Percentiles rank a stretch among this genome's conserved stretches.
Evolutionary conservation across 1,140 invertebrate genomes (phyloP).

Genomic region (Drosophila santomea): DNA sequence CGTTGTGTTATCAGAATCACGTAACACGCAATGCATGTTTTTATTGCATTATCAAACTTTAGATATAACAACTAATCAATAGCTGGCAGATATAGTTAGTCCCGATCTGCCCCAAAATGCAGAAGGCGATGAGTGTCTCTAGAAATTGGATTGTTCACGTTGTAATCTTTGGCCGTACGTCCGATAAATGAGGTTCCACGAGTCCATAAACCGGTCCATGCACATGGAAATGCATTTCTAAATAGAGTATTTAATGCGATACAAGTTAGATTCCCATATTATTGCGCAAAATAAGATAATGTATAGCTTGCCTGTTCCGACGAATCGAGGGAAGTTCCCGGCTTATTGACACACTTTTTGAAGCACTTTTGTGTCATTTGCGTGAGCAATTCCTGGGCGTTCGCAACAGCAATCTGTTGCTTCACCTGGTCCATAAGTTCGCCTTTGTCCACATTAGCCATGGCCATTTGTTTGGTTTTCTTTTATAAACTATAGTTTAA

Average conservation of each 20-base stretch:
- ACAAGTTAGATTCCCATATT: neutral
- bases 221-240: conserved; percentile 99
- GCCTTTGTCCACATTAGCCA: conserved; percentile 88
- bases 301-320: conserved; percentile 91
- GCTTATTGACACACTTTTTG: conserved; percentile 96
- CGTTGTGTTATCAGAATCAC: conserved; percentile 48
- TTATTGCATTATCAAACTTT: conserved; percentile 45
- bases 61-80: conserved; percentile 52
- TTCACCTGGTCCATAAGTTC: conserved; percentile 98
- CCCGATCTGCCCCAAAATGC: conserved; percentile 29
- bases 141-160: conserved; percentile 86
- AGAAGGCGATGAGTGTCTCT: conserved; percentile 8
- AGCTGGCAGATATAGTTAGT: conserved; percentile 20
- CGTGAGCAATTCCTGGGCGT: conserved; percentile 96
- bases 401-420: conserved; percentile 97
- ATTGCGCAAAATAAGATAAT: no score
- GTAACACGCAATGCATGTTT: conserved; percentile 47
- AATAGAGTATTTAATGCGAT: conserved; percentile 25
- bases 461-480: conserved; percentile 37
- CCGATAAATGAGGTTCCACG: conserved; percentile 95
- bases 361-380: conserved; percentile 99
- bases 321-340: conserved; percentile 94
- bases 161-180: conserved; percentile 93
- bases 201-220: conserved; percentile 99
- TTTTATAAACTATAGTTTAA: conserved; percentile 5